Evolutionary conservation across 2,797 vertebrate species (phyloP).

Genomic region (Phalanger gymnotis): DNA sequence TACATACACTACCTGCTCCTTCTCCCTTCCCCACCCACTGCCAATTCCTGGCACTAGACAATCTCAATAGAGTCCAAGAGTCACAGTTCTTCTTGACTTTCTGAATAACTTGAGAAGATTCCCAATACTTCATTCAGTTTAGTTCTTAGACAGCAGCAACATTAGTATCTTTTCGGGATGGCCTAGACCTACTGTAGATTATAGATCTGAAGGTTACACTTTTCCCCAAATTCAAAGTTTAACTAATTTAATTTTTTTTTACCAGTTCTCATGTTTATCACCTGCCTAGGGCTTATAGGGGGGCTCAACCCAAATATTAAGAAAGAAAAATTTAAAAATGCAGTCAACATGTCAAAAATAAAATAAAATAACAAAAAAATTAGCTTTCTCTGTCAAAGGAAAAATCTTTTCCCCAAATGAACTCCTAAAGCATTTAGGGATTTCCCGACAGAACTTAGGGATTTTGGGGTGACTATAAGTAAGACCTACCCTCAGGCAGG

Average conservation of each 20-base stretch:
- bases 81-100: too few relatives aligned
- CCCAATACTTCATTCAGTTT: background rate
- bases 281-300: background rate
- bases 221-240: background rate
- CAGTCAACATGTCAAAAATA: background rate
- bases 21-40: too few relatives aligned
- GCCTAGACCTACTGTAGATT: background rate
- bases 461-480: too few relatives aligned
- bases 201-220: background rate
- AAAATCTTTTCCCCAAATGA: background rate
- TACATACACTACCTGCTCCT: too few relatives aligned
- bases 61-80: too few relatives aligned
- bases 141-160: background rate
- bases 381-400: background rate
- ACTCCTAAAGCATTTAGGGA: background rate
- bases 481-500: too few relatives aligned
- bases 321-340: background rate
- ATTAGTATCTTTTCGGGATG: background rate
- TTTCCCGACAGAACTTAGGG: background rate
- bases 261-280: background rate
- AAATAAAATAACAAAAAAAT: background rate
- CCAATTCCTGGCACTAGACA: too few relatives aligned
- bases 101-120: too few relatives aligned
- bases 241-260: background rate
- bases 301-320: background rate